These are phyloP conservation scores for Maconellicoccus hirsutus DNA, from an alignment of 1,140 invertebrate genomes.

Conservation along the genomic window DNA sequence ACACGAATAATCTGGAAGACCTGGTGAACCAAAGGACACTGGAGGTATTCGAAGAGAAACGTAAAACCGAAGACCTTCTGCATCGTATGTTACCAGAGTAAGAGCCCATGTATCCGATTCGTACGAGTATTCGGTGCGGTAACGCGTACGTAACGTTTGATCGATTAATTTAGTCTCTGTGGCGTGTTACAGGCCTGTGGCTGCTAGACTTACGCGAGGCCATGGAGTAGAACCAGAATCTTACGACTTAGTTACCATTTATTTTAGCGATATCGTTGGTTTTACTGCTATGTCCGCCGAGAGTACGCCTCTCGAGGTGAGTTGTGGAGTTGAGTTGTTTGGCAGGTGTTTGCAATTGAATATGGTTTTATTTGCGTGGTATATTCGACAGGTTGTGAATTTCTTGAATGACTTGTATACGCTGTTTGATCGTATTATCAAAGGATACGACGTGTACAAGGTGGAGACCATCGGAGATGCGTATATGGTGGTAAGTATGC, in stretches of 20 bases:
- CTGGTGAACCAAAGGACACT: constrained; percentile 79
- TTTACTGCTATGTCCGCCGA: constrained; percentile 93
- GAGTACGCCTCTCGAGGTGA: constrained; percentile 76
- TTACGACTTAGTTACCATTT: constrained; percentile 88
- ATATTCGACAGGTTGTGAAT: constrained; percentile 68
- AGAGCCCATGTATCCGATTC: constrained; percentile 32
- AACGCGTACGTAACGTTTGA: too few species aligned
- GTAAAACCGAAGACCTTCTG: constrained; percentile 83
- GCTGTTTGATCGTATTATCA: constrained; percentile 84
- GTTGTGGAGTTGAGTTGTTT: neutral
- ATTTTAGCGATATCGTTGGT: constrained; percentile 97
- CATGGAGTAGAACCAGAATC: constrained; percentile 86
- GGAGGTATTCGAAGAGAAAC: constrained; percentile 79
- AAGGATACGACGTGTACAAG: constrained; percentile 93
- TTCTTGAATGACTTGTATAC: constrained; percentile 94
- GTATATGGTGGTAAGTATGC: constrained; percentile 77
- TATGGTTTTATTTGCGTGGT: too few species aligned
- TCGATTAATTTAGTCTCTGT: neutral
- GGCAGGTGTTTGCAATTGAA: too few species aligned
- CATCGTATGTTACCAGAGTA: constrained; percentile 87
- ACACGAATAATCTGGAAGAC: constrained; percentile 87
- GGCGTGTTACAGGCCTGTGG: constrained; percentile 54
- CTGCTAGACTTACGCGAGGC: constrained; percentile 70
- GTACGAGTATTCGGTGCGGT: too few species aligned
- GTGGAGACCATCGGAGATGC: constrained; percentile 89